Base-by-base conservation (phyloP, 2,888 invertebrate genomes). In the Hypselothyrea guttata region DNA sequence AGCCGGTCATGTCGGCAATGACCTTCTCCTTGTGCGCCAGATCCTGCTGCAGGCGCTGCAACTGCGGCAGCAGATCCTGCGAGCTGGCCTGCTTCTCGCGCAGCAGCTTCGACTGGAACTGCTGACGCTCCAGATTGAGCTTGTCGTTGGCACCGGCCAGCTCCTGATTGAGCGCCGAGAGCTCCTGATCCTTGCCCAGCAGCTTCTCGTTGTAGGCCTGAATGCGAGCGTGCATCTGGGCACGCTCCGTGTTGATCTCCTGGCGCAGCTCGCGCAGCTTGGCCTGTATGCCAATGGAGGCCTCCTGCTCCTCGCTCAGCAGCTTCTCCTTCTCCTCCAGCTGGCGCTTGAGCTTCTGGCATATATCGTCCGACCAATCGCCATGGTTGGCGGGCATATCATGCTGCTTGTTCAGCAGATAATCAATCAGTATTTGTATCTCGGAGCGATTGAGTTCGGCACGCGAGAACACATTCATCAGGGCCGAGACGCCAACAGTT, bases 301-400 rank as follows among this genome's bases (percentile, higher is more conserved):
- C 93, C 79, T 95, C 94, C 68, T 94, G 93, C 85, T 95, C 95
- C 66, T 95, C 95, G 1, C 92, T 89, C 3, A 96, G 89, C 1
- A 93, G 92, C 75, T 95, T 95, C 75, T 96, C 97, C 84, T 95
- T 96, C 72, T 97, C 97, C 15, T 95, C 95, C 22, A 98, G 90
- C 89, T 97, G 97, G 77, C 96, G 97, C 89, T 95, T 96, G 75
- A 97, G 88, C 85, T 95, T 95, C 74, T 95, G 94, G 66, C 96
- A 93, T 1, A 96, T 95, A 89, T 97, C 97, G 93, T 96, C 96
- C 47, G 94, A 94, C 96, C 96, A 96, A 86, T 97, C 96, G 1
- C 95, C 94, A 86, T 95, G 93, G 70, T 94, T 92, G 0, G 94
- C 93, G 72, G 93, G 91, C 64, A 94, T 94, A 88, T 94, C 94